Percentiles rank a stretch among this genome's conserved stretches.
phyloP scores from a whole-genome alignment of 2,888 invertebrate genomes.

The Stratiomys singularior region DNA sequence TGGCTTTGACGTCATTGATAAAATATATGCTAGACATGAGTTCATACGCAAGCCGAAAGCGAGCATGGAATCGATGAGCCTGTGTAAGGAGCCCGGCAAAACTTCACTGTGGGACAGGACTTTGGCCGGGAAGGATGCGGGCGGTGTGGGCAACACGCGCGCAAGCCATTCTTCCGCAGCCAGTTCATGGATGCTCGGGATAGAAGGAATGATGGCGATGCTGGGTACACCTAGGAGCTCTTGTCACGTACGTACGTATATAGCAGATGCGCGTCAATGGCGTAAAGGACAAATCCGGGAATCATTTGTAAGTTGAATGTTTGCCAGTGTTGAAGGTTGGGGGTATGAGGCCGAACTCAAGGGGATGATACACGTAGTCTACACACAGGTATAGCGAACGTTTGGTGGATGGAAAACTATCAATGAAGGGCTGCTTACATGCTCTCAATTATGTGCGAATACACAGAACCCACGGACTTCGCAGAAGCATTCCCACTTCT shows the following conservation, averaged over 20 bases:
- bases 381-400: background rate
- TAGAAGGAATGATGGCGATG: background rate
- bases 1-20: slow-evolving; percentile 44
- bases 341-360: background rate
- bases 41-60: background rate
- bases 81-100: background rate
- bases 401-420: slow-evolving; percentile 1
- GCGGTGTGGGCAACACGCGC: slow-evolving; percentile 16
- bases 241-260: background rate
- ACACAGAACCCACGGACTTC: too few species aligned
- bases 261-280: slow-evolving; percentile 12
- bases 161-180: background rate
- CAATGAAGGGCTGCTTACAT: background rate
- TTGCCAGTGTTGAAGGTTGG: too few species aligned
- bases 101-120: background rate
- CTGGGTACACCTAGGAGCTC: background rate
- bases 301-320: background rate
- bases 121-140: background rate
- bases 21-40: slow-evolving; percentile 17
- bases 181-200: background rate
- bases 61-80: background rate
- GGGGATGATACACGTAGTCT: too few species aligned
- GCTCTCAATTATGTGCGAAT: too few species aligned
- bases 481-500: too few species aligned
- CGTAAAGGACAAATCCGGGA: slow-evolving; percentile 1